A percentile compares a stretch with the other conserved stretches of the same genome.
Evolutionary conservation across 2,797 vertebrate genomes (phyloP).

Genomic region (Channallabes apus): DNA sequence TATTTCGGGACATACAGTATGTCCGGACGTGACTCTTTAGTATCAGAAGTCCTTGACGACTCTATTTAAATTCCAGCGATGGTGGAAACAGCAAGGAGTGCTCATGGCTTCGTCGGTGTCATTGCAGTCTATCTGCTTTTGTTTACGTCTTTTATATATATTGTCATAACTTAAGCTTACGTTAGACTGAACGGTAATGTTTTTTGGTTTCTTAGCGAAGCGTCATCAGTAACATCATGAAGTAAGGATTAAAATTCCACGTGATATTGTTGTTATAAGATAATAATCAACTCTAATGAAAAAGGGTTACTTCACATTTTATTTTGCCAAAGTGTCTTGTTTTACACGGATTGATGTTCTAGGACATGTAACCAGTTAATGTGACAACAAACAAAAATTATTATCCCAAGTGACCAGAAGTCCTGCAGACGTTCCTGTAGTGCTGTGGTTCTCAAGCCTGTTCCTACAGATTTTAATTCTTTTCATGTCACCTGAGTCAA

Average conservation of each 20-base stretch:
- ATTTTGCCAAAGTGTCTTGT: too few species aligned
- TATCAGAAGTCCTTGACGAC: background rate
- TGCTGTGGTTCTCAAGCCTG: too few species aligned
- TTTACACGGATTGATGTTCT: too few species aligned
- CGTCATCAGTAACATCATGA: background rate
- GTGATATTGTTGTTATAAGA: background rate
- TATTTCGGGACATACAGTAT: background rate
- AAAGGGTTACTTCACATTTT: too few species aligned
- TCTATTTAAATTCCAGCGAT: background rate
- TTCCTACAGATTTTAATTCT: too few species aligned
- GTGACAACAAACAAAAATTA: background rate
- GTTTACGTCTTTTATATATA: background rate
- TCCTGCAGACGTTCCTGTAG: background rate
- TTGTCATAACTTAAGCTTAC: background rate
- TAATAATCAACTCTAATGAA: background rate
- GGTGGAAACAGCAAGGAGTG: background rate
- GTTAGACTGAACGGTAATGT: background rate
- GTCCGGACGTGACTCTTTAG: background rate
- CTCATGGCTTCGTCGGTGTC: too few species aligned
- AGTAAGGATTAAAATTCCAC: background rate
- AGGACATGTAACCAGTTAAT: background rate
- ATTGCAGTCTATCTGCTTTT: background rate
- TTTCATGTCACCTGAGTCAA: too few species aligned
- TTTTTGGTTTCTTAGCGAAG: background rate
- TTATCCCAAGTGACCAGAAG: background rate